Conservation (phyloP, 2,888 invertebrate genomes). For the Apotomis betuletana region DNA sequence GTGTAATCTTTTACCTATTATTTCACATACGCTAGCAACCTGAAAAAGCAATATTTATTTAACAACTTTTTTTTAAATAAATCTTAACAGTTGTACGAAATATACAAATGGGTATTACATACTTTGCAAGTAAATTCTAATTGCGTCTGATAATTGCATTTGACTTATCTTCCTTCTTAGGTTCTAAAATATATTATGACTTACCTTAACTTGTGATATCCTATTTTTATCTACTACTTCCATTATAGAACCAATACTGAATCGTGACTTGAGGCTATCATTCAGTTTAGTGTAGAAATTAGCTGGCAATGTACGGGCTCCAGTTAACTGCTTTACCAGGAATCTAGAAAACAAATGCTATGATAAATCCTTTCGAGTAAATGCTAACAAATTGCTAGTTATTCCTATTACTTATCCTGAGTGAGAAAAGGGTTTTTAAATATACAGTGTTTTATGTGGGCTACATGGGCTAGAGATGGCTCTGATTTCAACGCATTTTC, state of each 20-base stretch:
- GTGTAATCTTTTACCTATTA: slow-evolving; percentile 95
- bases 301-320: slow-evolving; percentile 96
- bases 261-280: slow-evolving; percentile 92
- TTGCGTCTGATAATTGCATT: too few species aligned
- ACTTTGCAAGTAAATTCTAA: too few species aligned
- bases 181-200: neutral
- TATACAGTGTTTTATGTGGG: too few species aligned
- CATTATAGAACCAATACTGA: slow-evolving; percentile 91
- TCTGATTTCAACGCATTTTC: too few species aligned
- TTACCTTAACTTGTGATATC: slow-evolving; percentile 92
- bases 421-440: too few species aligned
- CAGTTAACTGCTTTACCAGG: slow-evolving; percentile 94
- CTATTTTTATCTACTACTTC: slow-evolving; percentile 98
- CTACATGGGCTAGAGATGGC: too few species aligned
- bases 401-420: too few species aligned
- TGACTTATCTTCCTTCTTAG: too few species aligned
- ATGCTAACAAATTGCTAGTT: neutral
- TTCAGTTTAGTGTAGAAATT: slow-evolving; percentile 95
- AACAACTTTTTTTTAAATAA: too few species aligned
- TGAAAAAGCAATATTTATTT: slow-evolving; percentile 59
- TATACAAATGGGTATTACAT: too few species aligned
- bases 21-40: slow-evolving; percentile 94
- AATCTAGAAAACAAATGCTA: slow-evolving; percentile 77
- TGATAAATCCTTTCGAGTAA: neutral
- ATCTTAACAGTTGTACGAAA: too few species aligned